Base-by-base conservation (phyloP, 2,888 invertebrate genomes). In the Drosophila anomelani region DNA sequence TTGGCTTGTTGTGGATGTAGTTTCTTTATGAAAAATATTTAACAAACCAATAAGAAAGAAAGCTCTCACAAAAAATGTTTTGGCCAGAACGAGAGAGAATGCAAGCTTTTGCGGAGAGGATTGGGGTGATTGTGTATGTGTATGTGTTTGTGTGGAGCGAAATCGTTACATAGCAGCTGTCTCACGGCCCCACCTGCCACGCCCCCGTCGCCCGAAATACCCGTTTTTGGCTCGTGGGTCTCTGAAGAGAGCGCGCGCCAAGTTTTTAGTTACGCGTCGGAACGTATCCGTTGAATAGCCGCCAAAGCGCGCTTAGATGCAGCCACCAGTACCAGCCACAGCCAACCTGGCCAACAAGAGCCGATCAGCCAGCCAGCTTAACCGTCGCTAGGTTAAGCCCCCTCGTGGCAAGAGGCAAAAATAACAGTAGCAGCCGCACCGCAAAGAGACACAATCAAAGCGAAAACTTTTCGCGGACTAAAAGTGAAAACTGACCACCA, bases 181-280 rank as follows among this genome's bases (percentile, higher is more conserved):
- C 55, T 57, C 63, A 41, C 55, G 38, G 56, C 74, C 72, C 64
- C 64, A 44, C 44, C 74, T 73, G 74, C 74, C 74, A 61, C 62
- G 62, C 55, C 36, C 60, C 72, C 72, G 51, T 53, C 54, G 34
- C 72, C 60, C 60, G 58, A 69, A 75, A 75, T 75, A 75, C 64
- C 64, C 75, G 82, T 85, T 85, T 81, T 80, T 80, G 88, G 78
- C 88, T 82, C 81, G 89, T 87, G 75, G 55, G 60, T 56, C 44
- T 61, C 43, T 38, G 83, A 59, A 63, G 63, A 86, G 89, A 88
- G 88, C 89, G 84, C 87, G 84, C 89, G 84, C 87, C 84, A 88
- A 84, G 84, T 84, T 84, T 84, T 84, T 86, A 84, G 84, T 84
- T 80, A 84, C 89, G 84, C 89, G 89, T 88, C 84, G 84, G 84